These are phyloP conservation scores for Geotrypetes seraphini DNA, from an alignment of 2,797 vertebrate genomes.

Conservation along the genomic window DNA sequence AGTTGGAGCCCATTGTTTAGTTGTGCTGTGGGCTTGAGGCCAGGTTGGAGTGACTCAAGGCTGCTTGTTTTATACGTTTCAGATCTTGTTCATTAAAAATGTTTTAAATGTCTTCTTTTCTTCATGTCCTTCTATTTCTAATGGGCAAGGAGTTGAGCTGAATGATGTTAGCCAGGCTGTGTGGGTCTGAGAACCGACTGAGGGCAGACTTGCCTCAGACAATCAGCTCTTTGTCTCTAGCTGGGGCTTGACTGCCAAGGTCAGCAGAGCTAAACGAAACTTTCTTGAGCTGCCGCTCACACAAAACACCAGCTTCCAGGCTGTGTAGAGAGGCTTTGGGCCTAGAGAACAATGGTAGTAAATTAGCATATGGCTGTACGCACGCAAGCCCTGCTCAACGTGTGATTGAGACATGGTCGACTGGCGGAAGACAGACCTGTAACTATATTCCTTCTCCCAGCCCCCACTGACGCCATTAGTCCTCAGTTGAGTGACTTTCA, in stretches of 20 bases:
- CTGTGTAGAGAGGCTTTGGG: not conserved
- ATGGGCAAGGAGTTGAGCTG: conserved; percentile 29
- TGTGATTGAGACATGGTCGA: not conserved
- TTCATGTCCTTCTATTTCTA: not conserved
- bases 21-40: no score
- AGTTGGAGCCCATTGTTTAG: no score
- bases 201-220: conserved; percentile 32
- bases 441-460: conserved; percentile 3
- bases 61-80: no score
- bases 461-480: not conserved
- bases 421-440: not conserved
- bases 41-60: no score
- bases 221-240: conserved; percentile 40
- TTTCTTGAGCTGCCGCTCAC: conserved; percentile 35
- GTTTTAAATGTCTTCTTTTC: not conserved
- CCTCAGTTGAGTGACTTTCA: not conserved
- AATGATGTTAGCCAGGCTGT: conserved; percentile 38
- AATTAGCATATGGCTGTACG: not conserved
- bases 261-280: conserved; percentile 29
- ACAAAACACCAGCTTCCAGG: conserved; percentile 32
- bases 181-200: conserved; percentile 27
- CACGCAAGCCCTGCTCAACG: not conserved
- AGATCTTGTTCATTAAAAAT: not conserved
- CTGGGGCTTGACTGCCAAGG: conserved; percentile 37
- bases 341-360: not conserved